Evolutionary conservation across 30 jellyfish, hydroid and myxozoan genomes (phyloP).

Genomic region (Turritopsis rubra): DNA sequence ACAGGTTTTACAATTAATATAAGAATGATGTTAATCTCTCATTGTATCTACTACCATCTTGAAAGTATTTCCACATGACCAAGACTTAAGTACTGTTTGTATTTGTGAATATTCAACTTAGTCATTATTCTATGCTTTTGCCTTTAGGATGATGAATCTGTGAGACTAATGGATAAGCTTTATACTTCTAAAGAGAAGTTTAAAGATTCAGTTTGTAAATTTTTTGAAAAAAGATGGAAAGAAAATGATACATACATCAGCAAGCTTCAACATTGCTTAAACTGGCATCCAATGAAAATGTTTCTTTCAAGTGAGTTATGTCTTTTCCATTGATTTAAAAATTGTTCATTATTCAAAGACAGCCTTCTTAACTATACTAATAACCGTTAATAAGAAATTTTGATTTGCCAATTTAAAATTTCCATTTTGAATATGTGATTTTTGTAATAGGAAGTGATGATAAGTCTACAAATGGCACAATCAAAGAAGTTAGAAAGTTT

Average conservation of each 20-base stretch:
- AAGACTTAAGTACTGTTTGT: background rate
- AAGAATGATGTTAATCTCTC: too few species aligned
- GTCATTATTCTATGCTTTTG: background rate
- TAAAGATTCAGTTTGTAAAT: background rate
- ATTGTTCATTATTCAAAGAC: background rate
- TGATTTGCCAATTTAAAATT: background rate
- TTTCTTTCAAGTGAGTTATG: constrained; percentile 1
- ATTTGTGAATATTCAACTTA: background rate
- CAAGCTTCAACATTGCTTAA: background rate
- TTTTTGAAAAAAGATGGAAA: background rate
- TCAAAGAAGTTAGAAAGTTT: background rate
- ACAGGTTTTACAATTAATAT: too few species aligned
- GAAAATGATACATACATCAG: background rate
- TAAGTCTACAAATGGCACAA: background rate
- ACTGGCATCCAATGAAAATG: constrained; percentile 6
- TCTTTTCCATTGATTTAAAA: too few species aligned
- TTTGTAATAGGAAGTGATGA: background rate
- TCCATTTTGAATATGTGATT: background rate
- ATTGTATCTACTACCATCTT: too few species aligned
- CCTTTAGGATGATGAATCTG: background rate
- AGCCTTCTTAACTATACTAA: background rate
- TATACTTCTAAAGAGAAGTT: background rate
- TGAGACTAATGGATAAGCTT: background rate
- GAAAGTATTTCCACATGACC: background rate
- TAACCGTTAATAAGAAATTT: background rate